These are phyloP conservation scores for Acanthornis magna DNA, from an alignment of 2,797 vertebrate genomes.

Conservation along the genomic window DNA sequence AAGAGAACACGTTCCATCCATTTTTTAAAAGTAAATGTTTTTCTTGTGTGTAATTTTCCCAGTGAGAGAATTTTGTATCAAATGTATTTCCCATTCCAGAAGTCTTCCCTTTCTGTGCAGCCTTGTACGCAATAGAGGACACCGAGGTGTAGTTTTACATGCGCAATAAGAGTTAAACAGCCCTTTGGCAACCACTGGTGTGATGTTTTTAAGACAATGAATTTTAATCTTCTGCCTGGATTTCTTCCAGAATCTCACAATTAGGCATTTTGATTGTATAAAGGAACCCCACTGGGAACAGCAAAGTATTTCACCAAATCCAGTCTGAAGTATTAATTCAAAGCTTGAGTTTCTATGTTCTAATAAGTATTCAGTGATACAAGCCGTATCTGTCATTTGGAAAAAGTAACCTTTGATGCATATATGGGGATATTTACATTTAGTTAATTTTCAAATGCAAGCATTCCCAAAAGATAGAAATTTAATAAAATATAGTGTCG, in stretches of 20 bases:
- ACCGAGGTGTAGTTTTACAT: neutral
- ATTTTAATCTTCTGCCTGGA: slow-evolving; percentile 39
- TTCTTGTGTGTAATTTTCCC: neutral
- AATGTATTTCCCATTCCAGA: neutral
- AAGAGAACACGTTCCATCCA: neutral
- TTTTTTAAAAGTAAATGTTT: slow-evolving; percentile 12
- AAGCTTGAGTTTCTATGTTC: neutral
- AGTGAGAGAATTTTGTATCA: neutral
- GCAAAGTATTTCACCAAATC: slow-evolving; percentile 5
- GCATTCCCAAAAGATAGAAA: neutral
- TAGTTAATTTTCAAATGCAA: neutral
- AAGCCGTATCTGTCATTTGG: neutral
- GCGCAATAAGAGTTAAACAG: neutral
- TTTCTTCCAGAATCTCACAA: slow-evolving; percentile 1
- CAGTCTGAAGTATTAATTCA: neutral
- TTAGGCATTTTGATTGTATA: neutral
- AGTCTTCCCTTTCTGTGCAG: neutral
- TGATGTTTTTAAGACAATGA: slow-evolving; percentile 1
- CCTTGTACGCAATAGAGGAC: neutral
- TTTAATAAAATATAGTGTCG: neutral
- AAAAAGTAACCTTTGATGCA: neutral
- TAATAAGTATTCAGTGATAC: neutral
- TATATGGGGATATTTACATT: neutral
- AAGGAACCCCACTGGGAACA: neutral
- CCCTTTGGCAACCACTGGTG: neutral